A percentile compares a stretch with the other conserved stretches of the same genome.
Conservation (phyloP, 2,113 vertebrate genomes). For the Lepisosteus osseus region DNA sequence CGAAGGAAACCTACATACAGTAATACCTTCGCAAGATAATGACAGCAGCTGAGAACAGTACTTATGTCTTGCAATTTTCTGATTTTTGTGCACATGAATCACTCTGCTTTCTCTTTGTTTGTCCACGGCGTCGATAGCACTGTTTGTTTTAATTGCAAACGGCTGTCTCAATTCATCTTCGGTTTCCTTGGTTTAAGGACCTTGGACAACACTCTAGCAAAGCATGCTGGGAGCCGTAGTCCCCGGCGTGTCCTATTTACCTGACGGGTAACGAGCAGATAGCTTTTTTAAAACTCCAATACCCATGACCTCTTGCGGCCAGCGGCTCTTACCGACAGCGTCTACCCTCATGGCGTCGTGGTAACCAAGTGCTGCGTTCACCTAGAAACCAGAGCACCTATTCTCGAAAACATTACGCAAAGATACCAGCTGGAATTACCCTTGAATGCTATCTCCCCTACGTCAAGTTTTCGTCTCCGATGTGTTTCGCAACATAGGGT, state of each 20-base stretch:
- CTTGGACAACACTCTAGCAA: slow-evolving; percentile 35
- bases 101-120: too few relatives aligned
- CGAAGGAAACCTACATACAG: too few relatives aligned
- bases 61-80: too few relatives aligned
- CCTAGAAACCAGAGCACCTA: slow-evolving; percentile 35
- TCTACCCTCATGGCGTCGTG: slow-evolving; percentile 42
- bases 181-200: slow-evolving; percentile 32
- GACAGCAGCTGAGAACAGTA: too few relatives aligned
- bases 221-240: slow-evolving; percentile 29
- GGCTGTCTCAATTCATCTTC: background rate
- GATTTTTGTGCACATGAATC: too few relatives aligned
- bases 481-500: slow-evolving; percentile 14
- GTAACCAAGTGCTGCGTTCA: slow-evolving; percentile 37
- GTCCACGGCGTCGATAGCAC: too few relatives aligned
- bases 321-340: slow-evolving; percentile 12
- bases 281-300: slow-evolving; percentile 19
- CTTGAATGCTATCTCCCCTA: slow-evolving; percentile 8
- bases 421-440: slow-evolving; percentile 10
- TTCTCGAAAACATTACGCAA: slow-evolving; percentile 41
- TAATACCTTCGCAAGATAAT: too few relatives aligned
- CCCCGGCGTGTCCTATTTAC: background rate
- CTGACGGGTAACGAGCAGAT: too few relatives aligned
- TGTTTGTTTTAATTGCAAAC: too few relatives aligned
- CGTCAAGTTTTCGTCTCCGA: slow-evolving; percentile 13
- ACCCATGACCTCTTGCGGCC: slow-evolving; percentile 19